Evolutionary conservation across 2,888 invertebrate genomes (phyloP), one percentile per base, ranked within the genome.

Genomic region (Tanaodytes sp.): DNA sequence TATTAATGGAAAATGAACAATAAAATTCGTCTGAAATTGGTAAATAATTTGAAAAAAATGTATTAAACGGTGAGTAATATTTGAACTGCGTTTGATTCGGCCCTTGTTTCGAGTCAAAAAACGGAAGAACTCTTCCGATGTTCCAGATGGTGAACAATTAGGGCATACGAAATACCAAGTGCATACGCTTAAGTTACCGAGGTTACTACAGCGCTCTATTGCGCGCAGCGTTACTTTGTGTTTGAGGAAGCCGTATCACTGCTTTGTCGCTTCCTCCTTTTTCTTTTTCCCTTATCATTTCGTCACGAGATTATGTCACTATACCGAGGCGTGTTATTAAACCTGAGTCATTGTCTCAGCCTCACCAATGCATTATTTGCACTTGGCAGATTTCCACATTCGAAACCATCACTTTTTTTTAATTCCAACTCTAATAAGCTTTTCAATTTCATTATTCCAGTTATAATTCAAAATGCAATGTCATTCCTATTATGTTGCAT

Each of bases 51-150:
- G n/a, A n/a, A n/a, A n/a, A n/a, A n/a, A n/a, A n/a, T n/a, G n/a
- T n/a, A n/a, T n/a, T n/a, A n/a, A n/a, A n/a, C n/a, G n/a, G n/a
- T n/a, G n/a, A n/a, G n/a, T 23, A 23, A 5, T 23, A 8, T 23
- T 23, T 23, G 23, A 23, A 23, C 8, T 5, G 42, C 43, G 43
- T 58, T 57, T 11, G 30, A 19, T 42, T 18, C 49, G 69, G 37
- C 69, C 61, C 64, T 65, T 49, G 43, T 37, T 61, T 33, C 27
- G 54, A 55, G 43, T 48, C 61, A 52, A 61, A 65, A 76, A 80
- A 75, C 82, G 82, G 83, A 82, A 80, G 81, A 80, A 77, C 81
- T 83, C 82, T 81, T 81, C 82, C 82, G 80, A 82, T 82, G 82
- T 84, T 83, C 80, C 83, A 81, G 78, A 74, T 73, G 75, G 79